Evolutionary conservation across 2,113 vertebrate species (phyloP).

Genomic region (Myodes glareolus): DNA sequence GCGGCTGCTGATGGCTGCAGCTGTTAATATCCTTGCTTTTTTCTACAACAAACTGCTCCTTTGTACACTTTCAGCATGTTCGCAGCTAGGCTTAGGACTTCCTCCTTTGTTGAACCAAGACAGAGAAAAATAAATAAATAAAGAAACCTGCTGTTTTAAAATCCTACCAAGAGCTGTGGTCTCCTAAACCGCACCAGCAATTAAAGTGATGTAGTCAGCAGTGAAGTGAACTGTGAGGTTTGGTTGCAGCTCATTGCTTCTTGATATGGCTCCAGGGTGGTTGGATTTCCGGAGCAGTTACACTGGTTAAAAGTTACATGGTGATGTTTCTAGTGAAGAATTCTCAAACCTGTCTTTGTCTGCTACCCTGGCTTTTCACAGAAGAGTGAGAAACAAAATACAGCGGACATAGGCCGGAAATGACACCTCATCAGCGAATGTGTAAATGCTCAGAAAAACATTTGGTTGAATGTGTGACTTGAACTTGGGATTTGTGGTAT

Average conservation of each 20-base stretch:
- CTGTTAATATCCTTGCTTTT: background rate
- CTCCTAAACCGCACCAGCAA: background rate
- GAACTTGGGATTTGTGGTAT: background rate
- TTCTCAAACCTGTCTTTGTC: background rate
- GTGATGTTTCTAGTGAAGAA: background rate
- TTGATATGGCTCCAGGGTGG: background rate
- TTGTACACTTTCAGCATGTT: background rate
- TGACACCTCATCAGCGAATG: background rate
- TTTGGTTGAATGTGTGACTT: background rate
- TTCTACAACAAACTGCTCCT: background rate
- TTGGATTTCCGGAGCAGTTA: background rate
- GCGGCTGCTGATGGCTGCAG: background rate
- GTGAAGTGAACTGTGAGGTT: background rate
- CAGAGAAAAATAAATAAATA: background rate
- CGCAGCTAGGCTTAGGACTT: background rate
- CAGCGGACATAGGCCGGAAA: background rate
- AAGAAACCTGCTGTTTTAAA: slow-evolving; percentile 19
- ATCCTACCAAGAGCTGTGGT: background rate
- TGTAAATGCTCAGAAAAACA: background rate
- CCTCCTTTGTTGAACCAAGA: background rate
- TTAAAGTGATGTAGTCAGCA: background rate
- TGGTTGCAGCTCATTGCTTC: background rate
- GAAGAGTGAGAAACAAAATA: background rate
- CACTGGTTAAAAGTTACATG: background rate
- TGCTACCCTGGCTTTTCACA: background rate